Conservation (phyloP, 2,113 vertebrate genomes). For the Ctenomys sociabilis region DNA sequence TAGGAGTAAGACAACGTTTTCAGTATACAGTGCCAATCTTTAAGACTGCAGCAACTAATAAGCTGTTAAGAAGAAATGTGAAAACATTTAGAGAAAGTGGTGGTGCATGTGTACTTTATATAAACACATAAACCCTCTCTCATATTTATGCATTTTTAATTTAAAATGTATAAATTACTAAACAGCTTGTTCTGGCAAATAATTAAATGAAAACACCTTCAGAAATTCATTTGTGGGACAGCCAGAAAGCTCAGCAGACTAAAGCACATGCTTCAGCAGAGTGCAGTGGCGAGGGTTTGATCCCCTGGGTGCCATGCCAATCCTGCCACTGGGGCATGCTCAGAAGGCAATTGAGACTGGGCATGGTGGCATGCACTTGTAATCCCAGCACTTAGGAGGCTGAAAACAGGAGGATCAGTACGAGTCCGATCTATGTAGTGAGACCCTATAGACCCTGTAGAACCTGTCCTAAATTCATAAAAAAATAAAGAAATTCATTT, state of each 20-base stretch:
- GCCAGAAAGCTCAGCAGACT: too few species aligned
- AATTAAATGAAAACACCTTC: slow-evolving; percentile 2
- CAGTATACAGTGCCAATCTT: not conserved
- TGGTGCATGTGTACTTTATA: not conserved
- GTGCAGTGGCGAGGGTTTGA: too few species aligned
- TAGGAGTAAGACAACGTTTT: not conserved
- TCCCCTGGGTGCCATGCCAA: too few species aligned
- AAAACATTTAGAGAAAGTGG: not conserved
- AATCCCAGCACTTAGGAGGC: too few species aligned
- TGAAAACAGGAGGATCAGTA: too few species aligned
- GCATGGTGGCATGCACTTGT: too few species aligned
- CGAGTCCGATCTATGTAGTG: too few species aligned
- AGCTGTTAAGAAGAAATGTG: not conserved
- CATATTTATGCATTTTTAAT: not conserved
- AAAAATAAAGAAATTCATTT: not conserved
- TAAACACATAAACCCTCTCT: not conserved
- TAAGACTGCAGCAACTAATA: not conserved
- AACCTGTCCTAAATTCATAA: too few species aligned
- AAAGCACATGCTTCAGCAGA: too few species aligned
- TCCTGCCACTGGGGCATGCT: too few species aligned
- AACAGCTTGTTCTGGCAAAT: slow-evolving; percentile 39
- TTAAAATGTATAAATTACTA: not conserved
- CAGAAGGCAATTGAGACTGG: too few species aligned
- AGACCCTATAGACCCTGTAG: too few species aligned
- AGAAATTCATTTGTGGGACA: not conserved